Base-by-base conservation (phyloP, 2,797 vertebrate genomes). In the Ctenosaura bakeri region DNA sequence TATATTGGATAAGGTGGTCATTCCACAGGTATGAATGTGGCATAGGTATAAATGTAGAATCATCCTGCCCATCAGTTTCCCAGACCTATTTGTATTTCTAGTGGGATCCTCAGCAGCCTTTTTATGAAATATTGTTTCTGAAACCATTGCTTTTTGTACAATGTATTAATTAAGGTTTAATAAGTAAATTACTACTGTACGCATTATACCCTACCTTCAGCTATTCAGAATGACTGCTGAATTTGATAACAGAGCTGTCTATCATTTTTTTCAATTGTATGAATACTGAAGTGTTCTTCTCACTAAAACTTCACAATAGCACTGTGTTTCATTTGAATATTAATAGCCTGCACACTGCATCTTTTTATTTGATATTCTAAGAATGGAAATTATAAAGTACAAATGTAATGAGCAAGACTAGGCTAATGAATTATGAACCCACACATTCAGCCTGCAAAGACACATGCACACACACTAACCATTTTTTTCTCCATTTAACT, bases 141-240 rank as follows among this genome's bases (percentile, higher is more conserved):
- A 42, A 89, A 32, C 73, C 69, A 14, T 14, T 86, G 38, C 81
- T 92, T 77, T 71, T 7, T 84, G 35, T 77, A 83, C 87, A 92
- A 54, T n/a, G 59, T 56, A 91, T 26, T 91, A 86, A 90, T 93
- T 80, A 87, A 92, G 90, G 80, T 89, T 92, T 92, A 89, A 71
- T 93, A 94, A 91, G 92, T 87, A 89, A 91, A 96, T 92, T 89
- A 56, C 56, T 90, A 91, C 93, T 92, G 26, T 46, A 86, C 66
- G 88, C 64, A 93, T 22, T 38, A 81, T 86, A 78, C 64, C 29
- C 92, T 94, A 88, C 93, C 50, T 93, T 94, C 86, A 95, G 93
- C 93, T 95, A 92, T 94, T 92, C 92, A 94, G 87, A 95, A 94
- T 95, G 92, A 92, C 93, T 95, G 92, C 92, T 93, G 88, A 95